These are phyloP conservation scores for Gallinago undulata DNA, from an alignment of 2,113 vertebrate species.

Conservation along the genomic window DNA sequence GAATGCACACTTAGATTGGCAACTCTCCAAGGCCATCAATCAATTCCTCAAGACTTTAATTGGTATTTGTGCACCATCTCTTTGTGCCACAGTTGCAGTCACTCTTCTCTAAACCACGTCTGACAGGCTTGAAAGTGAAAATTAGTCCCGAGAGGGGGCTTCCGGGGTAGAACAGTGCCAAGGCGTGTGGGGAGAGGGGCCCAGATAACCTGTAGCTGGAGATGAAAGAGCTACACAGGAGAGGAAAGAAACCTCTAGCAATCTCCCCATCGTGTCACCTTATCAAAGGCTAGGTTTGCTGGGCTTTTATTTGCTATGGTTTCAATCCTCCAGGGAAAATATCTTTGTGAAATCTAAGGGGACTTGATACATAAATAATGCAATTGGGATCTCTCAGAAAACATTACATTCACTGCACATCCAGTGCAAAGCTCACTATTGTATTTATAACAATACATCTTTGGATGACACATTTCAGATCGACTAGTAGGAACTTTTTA, in stretches of 20 bases:
- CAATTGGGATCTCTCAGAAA: not conserved
- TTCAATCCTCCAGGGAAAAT: slow-evolving; percentile 48
- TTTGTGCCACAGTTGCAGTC: not conserved
- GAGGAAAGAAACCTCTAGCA: not conserved
- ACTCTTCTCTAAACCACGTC: not conserved
- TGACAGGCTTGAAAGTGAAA: not conserved
- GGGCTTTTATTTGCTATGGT: slow-evolving; percentile 34
- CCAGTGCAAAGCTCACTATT: slow-evolving; percentile 10
- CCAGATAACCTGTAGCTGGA: not conserved
- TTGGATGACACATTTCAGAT: slow-evolving; percentile 38
- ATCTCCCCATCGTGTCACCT: not conserved
- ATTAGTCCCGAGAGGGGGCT: not conserved
- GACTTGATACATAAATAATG: slow-evolving; percentile 69
- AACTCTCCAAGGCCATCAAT: not conserved
- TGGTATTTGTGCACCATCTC: not conserved
- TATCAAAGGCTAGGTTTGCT: not conserved
- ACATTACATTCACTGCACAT: not conserved
- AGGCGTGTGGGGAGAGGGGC: not conserved
- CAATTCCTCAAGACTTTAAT: not conserved
- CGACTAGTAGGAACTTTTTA: slow-evolving; percentile 27
- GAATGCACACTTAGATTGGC: not conserved
- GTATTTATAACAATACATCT: slow-evolving; percentile 39
- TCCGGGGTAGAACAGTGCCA: not conserved
- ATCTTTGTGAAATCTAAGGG: slow-evolving; percentile 66
- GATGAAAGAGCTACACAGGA: not conserved